Base-by-base conservation (phyloP, 2,113 vertebrate genomes). In the Syngnathus scovelli region DNA sequence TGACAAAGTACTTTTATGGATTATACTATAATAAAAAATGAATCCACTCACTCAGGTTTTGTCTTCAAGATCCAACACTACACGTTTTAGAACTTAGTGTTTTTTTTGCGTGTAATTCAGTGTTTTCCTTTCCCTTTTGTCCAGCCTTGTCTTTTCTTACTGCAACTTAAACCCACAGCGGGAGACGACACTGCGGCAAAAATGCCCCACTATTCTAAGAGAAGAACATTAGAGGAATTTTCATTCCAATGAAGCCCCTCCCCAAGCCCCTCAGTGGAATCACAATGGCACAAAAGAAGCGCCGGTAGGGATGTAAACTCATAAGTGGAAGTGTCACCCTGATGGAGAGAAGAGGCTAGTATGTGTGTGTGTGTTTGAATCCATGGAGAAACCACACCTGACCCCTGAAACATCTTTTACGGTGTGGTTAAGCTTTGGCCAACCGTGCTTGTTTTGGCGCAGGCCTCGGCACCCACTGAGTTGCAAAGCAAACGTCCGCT, bases 211-310 rank as follows among this genome's bases (percentile, higher is more conserved):
- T 75, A 89, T 79, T 78, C 70, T 63, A 74, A 90, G 92, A 92
- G 89, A 87, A 79, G 87, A 88, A 81, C 77, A 87, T 77, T 71
- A 61, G 71, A 90, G 91, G 82, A 83, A 94, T 94, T 94, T 93
- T 93, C 92, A 89, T 92, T 88, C 92, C 86, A 94, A 94, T 91
- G 86, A 90, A 88, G 76, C 72, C 80, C 88, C 70, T 79, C 79
- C 87, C 81, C 82, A 82, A 84, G 83, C 80, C 87, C 27, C 87
- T 82, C 83, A 87, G 87, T 72, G 88, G 83, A 91, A 84, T 87
- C 85, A 91, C 88, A 92, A 93, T 10, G 72, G 82, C 76, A 85
- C 85, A 90, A 90, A 77, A 78, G 74, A 81, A 72, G 21, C 85
- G 69, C 77, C 87, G 85, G 83, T 36, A 55, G 87, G 73, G 75